Base-by-base conservation (phyloP, 2,888 invertebrate genomes). In the Caradrina clavipalpis region DNA sequence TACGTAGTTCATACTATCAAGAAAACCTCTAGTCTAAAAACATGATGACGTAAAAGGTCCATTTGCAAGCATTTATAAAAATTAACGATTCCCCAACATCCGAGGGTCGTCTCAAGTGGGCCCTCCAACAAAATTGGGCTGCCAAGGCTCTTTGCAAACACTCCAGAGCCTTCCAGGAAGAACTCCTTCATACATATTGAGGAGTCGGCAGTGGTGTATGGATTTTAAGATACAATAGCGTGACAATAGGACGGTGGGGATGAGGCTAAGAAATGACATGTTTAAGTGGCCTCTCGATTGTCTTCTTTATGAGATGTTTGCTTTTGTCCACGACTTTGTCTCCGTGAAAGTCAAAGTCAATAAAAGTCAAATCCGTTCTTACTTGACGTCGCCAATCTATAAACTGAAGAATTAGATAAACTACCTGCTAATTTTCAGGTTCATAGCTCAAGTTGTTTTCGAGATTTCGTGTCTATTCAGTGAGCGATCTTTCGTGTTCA, bases 61-160 rank as follows among this genome's bases (percentile, higher is more conserved):
- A 70, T 75, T 69, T 69, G 22, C 53, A 54, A 67, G 68, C 73
- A 73, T 76, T 76, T 81, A 59, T 70, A 74, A 82, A 81, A 85
- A 73, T 80, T 76, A 76, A 59, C 65, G 68, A 72, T 82, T 80
- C 72, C 13, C 53, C 73, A 61, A 71, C 69, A 73, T 51, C 59
- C n/a, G 57, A 76, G 82, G 75, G 82, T 65, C 59, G 81, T 81
- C 81, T 83, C 74, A 26, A 84, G 84, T 72, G 71, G 58, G 66
- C 71, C 21, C 81, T 87, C 58, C 59, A 75, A 71, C 60, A 64
- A 81, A 83, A 87, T 86, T 87, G 84, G 84, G 81, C 78, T 72
- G 74, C 60, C 74, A 69, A 70, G 74, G 69, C 61, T 74, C 82
- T 84, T 45, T 10, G 82, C 82, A 85, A 87, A 84, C 84, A 86